Evolutionary conservation across 2,888 invertebrate genomes (phyloP), one percentile per base, ranked within the genome.

Genomic region (Bruchidius siliquastri): DNA sequence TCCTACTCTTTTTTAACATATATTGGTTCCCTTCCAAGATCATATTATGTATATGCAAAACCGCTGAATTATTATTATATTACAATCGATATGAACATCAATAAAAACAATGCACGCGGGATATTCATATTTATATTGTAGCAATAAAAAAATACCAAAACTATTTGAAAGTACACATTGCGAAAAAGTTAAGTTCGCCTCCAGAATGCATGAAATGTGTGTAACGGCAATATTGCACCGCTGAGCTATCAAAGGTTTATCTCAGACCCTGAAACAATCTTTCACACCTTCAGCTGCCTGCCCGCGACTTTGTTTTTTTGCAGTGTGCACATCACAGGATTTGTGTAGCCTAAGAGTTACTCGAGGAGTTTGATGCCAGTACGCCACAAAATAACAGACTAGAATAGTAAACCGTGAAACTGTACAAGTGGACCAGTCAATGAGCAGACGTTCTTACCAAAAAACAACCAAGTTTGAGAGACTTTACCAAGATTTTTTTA

Each of bases 321-420:
- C 71, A 71, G 67, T 71, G 69, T 71, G 70, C 67, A 73, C 69
- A 73, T 68, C 22, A 71, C 21, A 32, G 69, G 21, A 67, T 22
- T 71, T 66, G 26, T 71, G 70, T 73, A 68, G 26, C 32, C 71
- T 71, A 73, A 49, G 68, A 71, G 67, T 71, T 30, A 73, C 8
- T 49, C 8, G 49, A 49, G 49, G 8, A 49, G 6, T 49, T 49
- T 49, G 49, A 69, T 71, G 71, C 71, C 72, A 73, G 73, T 73
- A 49, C 71, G 73, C 72, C 73, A 73, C 73, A 73, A 73, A 71
- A 73, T 71, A 73, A 71, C 70, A 73, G 73, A 73, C 73, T 73
- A 73, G 73, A 73, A 73, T 71, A 73, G 67, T 73, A 73, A 73
- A 71, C 67, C 32, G 22, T 73, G 69, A 73, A 72, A 73, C 71